Base-by-base conservation (phyloP, 2,888 invertebrate genomes). In the Lacanobia oleracea region DNA sequence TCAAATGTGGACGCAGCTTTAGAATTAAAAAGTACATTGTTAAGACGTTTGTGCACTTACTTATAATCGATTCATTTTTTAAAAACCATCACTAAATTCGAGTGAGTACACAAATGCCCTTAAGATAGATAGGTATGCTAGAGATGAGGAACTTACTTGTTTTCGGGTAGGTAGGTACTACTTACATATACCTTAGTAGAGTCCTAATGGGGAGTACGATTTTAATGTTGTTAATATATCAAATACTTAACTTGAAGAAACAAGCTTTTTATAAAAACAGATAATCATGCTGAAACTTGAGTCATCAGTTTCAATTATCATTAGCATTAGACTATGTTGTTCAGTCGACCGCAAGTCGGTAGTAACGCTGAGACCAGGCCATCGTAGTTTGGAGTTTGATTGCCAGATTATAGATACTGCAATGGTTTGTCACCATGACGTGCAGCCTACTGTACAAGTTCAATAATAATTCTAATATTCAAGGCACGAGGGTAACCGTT, bases 401-500 rank as follows among this genome's bases (percentile, higher is more conserved):
- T 51, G n/a, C 37, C 56, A 57, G 37, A 12, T 59, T 40, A 12
- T 14, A 59, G 40, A 37, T 21, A 40, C 21, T 40, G 33, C 33
- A 33, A 33, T 33, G 40, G 37, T 14, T 59, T 21, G 2, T 40
- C 7, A 2, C n/a, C 14, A 40, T 59, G 16, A 40, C 21, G 40
- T 40, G 59, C 14, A 14, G 59, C 40, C 16, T 21, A 59, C 40
- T 59, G 59, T 40, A 53, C 45, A 70, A 89, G 89, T 78, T 74
- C 63, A 75, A 60, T 59, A 72, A 57, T 63, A 51, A 53, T 51
- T 80, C 68, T 84, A 83, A 86, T 87, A 94, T 94, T 93, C 94
- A 90, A 85, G 88, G 87, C 94, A 93, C 93, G 93, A 85, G 82
- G 81, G 87, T 86, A 89, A 91, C 91, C 91, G 91, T 91, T 91